Base-by-base conservation (phyloP, 2,888 invertebrate genomes). In the Diadromus collaris region DNA sequence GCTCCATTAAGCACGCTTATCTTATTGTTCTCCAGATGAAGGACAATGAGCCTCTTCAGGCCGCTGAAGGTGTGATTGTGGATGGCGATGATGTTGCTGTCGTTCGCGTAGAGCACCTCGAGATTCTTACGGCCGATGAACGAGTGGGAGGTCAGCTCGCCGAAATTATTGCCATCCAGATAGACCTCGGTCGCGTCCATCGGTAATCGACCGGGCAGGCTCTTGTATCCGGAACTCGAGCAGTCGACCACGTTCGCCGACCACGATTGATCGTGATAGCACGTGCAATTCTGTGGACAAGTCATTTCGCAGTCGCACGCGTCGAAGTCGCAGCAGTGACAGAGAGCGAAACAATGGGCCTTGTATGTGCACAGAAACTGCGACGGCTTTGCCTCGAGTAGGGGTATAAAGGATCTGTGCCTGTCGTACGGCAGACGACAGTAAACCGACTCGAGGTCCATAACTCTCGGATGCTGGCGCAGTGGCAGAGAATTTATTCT, bases 261-360 rank as follows among this genome's bases (percentile, higher is more conserved):
- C 97, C 98, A 98, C 71, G 96, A 95, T 88, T 97, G 96, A 92
- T 98, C 98, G 90, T 97, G 97, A 92, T 97, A 98, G 90, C 98
- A 98, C 78, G 96, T 96, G 92, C 98, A 98, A 91, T 97, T 97
- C 60, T 93, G 94, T 63, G 98, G 98, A 90, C 98, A 98, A 83
- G 96, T 97, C 96, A 98, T 98, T 92, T 98, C 97, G 92, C 98
- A 98, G 92, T 98, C 98, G 92, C 98, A 98, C 69, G 97, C 97
- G 91, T 97, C 98, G 91, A 97, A 98, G 91, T 98, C 97, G 92
- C 98, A 98, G 92, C 98, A 98, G 90, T 97, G 97, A 89, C 98
- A 98, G 81, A 97, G 93, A 16, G 98, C 96, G 91, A 97, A 98
- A 92, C 98, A 98, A 91, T 98, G 97, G 51, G 96, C 96, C 91